Percentiles rank a stretch among this genome's conserved stretches.
Conservation (phyloP, 2,113 vertebrate species). For the Diphyllodes magnificus region DNA sequence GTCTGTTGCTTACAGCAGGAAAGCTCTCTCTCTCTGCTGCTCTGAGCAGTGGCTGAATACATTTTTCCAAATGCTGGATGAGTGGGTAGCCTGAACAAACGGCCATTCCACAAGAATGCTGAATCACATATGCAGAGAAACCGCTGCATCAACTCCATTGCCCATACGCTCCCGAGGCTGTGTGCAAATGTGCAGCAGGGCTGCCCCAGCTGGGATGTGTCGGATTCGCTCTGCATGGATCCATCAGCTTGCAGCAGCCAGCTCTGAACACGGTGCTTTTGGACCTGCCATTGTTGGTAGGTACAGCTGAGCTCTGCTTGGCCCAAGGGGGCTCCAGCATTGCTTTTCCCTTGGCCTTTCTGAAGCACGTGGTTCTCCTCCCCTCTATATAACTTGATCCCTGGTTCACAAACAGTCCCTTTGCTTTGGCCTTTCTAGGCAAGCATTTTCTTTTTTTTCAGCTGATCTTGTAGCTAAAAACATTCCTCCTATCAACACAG, state of each 20-base stretch:
- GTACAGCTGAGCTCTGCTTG: not conserved
- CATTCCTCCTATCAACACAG: not conserved
- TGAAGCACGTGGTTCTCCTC: not conserved
- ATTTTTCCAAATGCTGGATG: not conserved
- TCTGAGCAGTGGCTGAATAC: not conserved
- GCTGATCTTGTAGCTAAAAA: not conserved
- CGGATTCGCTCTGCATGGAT: not conserved
- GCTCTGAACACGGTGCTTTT: not conserved
- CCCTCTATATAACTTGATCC: not conserved
- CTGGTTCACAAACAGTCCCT: not conserved
- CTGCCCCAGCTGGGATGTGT: not conserved
- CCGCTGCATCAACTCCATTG: fast-evolving
- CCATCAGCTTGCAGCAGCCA: not conserved
- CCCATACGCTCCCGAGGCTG: not conserved
- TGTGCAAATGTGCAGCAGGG: not conserved
- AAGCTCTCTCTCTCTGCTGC: not conserved
- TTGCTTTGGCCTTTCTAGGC: not conserved
- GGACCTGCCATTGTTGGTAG: not conserved
- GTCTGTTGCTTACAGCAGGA: not conserved
- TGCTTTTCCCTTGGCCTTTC: not conserved
- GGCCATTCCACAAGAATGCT: not conserved
- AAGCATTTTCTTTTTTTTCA: not conserved
- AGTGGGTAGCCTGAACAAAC: not conserved
- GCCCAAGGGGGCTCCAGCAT: not conserved
- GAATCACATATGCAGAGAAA: not conserved